Evolutionary conservation across 2,797 vertebrate genomes (phyloP), one percentile per base, ranked within the genome.

Genomic region (Geotria australis): DNA sequence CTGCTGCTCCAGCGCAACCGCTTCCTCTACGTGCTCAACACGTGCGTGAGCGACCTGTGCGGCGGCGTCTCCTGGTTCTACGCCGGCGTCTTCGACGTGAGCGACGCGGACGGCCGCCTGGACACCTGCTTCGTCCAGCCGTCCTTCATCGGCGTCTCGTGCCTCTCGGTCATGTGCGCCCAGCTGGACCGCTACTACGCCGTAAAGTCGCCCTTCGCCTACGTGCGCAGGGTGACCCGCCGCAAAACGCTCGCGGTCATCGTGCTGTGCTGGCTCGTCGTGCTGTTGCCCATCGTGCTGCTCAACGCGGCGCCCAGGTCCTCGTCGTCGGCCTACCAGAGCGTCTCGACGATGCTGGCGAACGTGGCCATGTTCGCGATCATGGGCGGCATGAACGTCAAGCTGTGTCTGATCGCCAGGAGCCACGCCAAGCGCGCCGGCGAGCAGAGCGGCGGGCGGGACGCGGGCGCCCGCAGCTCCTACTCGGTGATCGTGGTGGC

Each of bases 11-110:
- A 48, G 3, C 70, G 78, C 67, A 79, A 77, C 69, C 73, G 77
- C 3, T 79, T 78, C 14, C 64, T 77, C 12, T 79, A 78, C 65
- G 77, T 78, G 74, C 63, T 79, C 48, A 79, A 78, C 68, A 79
- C 77, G 8, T 77, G 77, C 70, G 66, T 77, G 59, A 76, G 77
- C 45, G 77, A 79, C 70, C 75, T 73, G 2, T 65, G 76, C 57
- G 76, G 76, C 49, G 77, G 76, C 9, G 65, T 73, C 57, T 76
- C 73, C 1, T 73, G 72, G 51, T 79, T 73, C 61, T 79, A 79
- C 60, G 69, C 74, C 15, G 76, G 75, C 59, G 69, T 79, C 9
- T 78, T 79, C 57, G 75, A 79, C 59, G 75, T 77, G 14, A 70
- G 75, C 3, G 75, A 79, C 63, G 77, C 73, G 47, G 73, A 75